Conservation (phyloP, 92 coral and sea anemone genomes). For the Desmophyllum pertusum region DNA sequence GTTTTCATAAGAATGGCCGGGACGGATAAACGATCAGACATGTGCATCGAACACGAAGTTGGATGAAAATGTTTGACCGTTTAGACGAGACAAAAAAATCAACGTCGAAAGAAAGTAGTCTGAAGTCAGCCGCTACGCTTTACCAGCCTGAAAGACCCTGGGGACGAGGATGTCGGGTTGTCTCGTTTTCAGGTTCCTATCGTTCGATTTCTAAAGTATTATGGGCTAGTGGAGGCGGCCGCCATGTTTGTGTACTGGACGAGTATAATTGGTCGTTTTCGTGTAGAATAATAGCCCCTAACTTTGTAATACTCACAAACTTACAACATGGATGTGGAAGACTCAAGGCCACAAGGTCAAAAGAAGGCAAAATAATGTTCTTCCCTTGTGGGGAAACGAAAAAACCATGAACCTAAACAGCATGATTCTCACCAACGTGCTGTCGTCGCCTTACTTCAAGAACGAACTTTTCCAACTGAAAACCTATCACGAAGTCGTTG, state of each 20-base stretch:
- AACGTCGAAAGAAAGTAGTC: too few relatives aligned
- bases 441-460: constrained; percentile 98
- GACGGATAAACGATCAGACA: too few relatives aligned
- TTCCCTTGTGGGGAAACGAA: constrained; percentile 97
- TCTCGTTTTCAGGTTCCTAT: not conserved
- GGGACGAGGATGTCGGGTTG: too few relatives aligned
- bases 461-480: constrained; percentile 91
- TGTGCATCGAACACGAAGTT: too few relatives aligned
- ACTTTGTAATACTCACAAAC: not conserved
- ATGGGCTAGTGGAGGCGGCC: not conserved
- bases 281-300: not conserved
- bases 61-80: too few relatives aligned
- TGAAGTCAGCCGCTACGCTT: too few relatives aligned
- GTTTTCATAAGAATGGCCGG: too few relatives aligned
- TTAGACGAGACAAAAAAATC: too few relatives aligned
- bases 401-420: constrained; percentile 96
- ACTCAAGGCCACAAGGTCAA: constrained; percentile 34
- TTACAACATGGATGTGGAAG: constrained; percentile 40
- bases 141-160: too few relatives aligned
- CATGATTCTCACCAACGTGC: constrained; percentile 92
- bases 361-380: constrained; percentile 79
- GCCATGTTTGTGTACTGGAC: not conserved
- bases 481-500: constrained; percentile 98
- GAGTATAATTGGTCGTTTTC: not conserved
- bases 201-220: not conserved